Base-by-base conservation (phyloP, 2,888 invertebrate species). In the Polydrusus tereticollis region DNA sequence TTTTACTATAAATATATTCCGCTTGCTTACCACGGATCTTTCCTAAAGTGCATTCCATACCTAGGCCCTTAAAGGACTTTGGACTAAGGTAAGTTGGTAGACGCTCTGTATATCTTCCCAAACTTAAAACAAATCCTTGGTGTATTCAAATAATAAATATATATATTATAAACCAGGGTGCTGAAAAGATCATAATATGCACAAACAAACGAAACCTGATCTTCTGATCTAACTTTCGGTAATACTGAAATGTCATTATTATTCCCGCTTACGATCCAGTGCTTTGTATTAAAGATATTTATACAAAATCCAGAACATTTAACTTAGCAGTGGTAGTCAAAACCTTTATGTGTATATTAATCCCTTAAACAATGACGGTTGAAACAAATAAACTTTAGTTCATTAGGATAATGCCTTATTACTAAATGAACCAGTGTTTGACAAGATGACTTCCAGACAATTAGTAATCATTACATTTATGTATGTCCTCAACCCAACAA, bases 391-490 rank as follows among this genome's bases (percentile, higher is more conserved):
- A 26, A 26, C 26, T 55, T 14, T 55, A 55, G 16, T 29, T 29
- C 52, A 59, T 59, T 59, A 59, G 41, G n/a, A 21, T 23, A 59
- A 43, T 59, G 23, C 14, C 26, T 43, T n/a, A 59, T 59, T 59
- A 59, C n/a, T 26, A 43, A 59, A 59, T 41, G 23, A 43, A 59
- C 26, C 12, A 26, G 4, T 23, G 20, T 26, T 41, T 59, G 23
- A 59, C 23, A 23, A 23, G 41, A 59, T 26, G 41, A 36, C 26
- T 20, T 59, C 16, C n/a, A 43, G 43, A 59, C 59, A 36, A 58
- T 59, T 38, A 59, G 41, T 59, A 59, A 23, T 23, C 26, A 43
- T 29, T 55, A 55, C 14, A 55, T 18, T 10, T 5, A 21, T 43
- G 59, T 23, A 41, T 26, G 23, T 26, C 21, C 6, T 36, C 7